Conservation (phyloP, 2,888 invertebrate species). For the Drosophila affinis region DNA sequence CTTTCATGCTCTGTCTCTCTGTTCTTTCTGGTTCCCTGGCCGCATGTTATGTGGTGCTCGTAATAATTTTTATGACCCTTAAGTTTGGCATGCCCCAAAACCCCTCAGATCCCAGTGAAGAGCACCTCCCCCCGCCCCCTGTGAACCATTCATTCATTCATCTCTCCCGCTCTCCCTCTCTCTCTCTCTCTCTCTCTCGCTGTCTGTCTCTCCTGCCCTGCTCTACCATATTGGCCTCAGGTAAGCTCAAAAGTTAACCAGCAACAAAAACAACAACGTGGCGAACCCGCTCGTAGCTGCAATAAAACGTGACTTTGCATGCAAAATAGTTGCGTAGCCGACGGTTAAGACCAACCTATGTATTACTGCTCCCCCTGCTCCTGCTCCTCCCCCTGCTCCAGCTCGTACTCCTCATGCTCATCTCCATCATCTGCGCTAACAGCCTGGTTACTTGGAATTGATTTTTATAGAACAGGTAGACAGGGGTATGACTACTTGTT, state of each 20-base stretch:
- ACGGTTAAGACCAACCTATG: slow-evolving; percentile 22
- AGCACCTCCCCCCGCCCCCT: not conserved
- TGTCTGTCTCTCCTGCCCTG: not conserved
- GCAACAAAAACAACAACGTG: slow-evolving; percentile 18
- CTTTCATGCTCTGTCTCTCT: slow-evolving; percentile 4
- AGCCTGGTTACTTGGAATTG: slow-evolving; percentile 69
- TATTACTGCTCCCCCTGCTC: not conserved
- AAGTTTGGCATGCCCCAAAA: slow-evolving; percentile 57
- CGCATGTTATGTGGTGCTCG: slow-evolving; percentile 73
- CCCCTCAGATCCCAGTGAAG: not conserved
- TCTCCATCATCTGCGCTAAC: slow-evolving; percentile 2
- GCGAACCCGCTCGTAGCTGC: slow-evolving; percentile 61
- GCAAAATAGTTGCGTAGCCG: slow-evolving; percentile 74
- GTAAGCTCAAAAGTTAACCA: slow-evolving; percentile 75
- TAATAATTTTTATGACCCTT: slow-evolving; percentile 76
- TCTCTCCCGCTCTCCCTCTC: not conserved
- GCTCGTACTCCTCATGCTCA: slow-evolving; percentile 1
- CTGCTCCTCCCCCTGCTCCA: not conserved
- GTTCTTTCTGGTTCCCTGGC: slow-evolving; percentile 36
- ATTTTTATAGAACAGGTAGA: slow-evolving; percentile 57
- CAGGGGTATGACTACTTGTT: slow-evolving; percentile 34
- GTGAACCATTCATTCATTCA: slow-evolving; percentile 16
- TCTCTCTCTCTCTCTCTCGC: not conserved
- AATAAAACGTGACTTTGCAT: slow-evolving; percentile 82
- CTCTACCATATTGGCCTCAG: slow-evolving; percentile 56